A percentile compares a stretch with the other conserved stretches of the same genome.
These are phyloP conservation scores for Himantopus leucocephalus DNA, from an alignment of 2,113 vertebrate genomes.

Conservation along the genomic window DNA sequence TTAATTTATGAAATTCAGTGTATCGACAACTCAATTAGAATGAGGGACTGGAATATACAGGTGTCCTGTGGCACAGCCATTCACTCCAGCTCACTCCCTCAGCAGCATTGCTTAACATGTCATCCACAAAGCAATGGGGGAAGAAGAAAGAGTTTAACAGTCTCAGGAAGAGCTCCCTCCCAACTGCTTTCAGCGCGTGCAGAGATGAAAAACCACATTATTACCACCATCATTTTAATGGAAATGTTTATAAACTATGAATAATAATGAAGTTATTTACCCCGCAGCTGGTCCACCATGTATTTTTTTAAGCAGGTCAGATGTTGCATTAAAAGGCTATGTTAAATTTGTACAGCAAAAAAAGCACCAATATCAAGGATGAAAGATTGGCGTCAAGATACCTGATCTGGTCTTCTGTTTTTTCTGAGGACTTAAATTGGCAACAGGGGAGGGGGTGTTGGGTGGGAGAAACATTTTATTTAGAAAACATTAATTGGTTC, in stretches of 20 bases:
- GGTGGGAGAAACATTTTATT: background rate
- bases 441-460: background rate
- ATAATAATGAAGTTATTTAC: background rate
- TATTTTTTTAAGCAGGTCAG: background rate
- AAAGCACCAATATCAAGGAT: background rate
- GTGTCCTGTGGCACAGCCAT: background rate
- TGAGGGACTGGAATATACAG: background rate
- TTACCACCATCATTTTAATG: background rate
- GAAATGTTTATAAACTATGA: background rate
- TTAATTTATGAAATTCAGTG: background rate
- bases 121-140: accelerated
- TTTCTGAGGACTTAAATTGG: background rate
- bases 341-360: background rate
- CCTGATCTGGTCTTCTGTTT: background rate
- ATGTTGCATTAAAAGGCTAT: background rate
- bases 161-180: background rate
- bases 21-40: background rate
- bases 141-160: background rate
- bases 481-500: background rate
- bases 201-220: background rate
- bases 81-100: background rate
- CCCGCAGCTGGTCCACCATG: background rate
- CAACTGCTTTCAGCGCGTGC: background rate
- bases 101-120: background rate
- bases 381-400: background rate